These are phyloP conservation scores for Borostomias antarcticus DNA, from an alignment of 2,797 vertebrate genomes.

Conservation along the genomic window DNA sequence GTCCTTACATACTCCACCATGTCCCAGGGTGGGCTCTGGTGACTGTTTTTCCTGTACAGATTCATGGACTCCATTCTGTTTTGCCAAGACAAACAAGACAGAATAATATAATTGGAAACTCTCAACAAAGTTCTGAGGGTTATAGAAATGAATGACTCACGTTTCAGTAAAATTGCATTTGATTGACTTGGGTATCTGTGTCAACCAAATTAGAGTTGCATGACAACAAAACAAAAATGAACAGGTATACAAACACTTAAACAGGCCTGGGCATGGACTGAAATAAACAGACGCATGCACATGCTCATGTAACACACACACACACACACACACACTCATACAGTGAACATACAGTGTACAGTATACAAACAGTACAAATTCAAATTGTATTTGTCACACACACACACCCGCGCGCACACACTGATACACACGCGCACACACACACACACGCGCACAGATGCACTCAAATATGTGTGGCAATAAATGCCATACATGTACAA, in stretches of 20 bases:
- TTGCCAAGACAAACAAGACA: constrained; percentile 68
- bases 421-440: constrained; percentile 3
- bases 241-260: constrained; percentile 10
- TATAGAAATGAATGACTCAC: constrained; percentile 42
- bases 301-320: constrained; percentile 30
- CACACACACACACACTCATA: constrained; percentile 4
- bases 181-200: constrained; percentile 16
- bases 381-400: too few species aligned
- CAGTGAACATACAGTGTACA: background rate
- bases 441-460: constrained; percentile 10
- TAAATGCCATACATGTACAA: constrained; percentile 22
- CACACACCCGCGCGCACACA: constrained; percentile 8
- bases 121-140: constrained; percentile 51
- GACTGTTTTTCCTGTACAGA: constrained; percentile 57
- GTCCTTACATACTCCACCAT: constrained; percentile 51
- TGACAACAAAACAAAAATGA: constrained; percentile 43
- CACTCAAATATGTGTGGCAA: constrained; percentile 14
- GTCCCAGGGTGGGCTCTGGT: constrained; percentile 54
- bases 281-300: background rate
- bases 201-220: constrained; percentile 34
- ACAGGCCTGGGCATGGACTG: constrained; percentile 7
- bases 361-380: background rate
- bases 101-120: constrained; percentile 66
- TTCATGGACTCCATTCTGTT: constrained; percentile 36
- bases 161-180: constrained; percentile 39